phyloP scores from a whole-genome alignment of 2,113 vertebrate genomes.

The Heterotilapia buettikoferi region DNA sequence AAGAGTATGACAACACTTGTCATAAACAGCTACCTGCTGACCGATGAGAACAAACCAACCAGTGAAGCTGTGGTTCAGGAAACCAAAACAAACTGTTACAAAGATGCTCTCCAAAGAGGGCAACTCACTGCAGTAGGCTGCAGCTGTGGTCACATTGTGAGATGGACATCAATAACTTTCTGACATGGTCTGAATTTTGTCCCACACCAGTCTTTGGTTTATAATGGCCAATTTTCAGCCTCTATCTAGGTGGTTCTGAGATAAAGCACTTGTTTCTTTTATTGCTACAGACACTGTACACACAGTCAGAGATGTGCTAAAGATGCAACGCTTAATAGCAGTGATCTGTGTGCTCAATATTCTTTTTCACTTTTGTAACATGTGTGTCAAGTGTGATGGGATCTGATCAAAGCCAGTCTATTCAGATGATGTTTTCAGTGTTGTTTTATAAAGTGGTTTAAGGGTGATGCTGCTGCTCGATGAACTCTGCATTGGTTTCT shows the following conservation, averaged over 20 bases:
- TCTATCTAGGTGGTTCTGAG: fast-evolving
- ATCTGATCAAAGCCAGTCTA: not conserved
- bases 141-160: not conserved
- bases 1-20: not conserved
- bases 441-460: not conserved
- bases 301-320: not conserved
- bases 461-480: not conserved
- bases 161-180: not conserved
- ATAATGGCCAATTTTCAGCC: fast-evolving
- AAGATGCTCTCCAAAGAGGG: not conserved
- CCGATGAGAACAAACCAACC: not conserved
- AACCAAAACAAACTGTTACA: not conserved
- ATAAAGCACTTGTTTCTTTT: not conserved
- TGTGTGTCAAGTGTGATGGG: not conserved
- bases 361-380: not conserved
- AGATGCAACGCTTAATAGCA: not conserved
- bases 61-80: not conserved
- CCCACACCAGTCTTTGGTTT: not conserved
- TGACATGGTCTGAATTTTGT: not conserved
- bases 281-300: not conserved
- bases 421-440: not conserved
- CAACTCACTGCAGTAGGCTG: fast-evolving
- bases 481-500: not conserved
- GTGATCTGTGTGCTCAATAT: not conserved
- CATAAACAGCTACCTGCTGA: not conserved